phyloP scores from a whole-genome alignment of 1,140 invertebrate species.

The Capitella teleta region DNA sequence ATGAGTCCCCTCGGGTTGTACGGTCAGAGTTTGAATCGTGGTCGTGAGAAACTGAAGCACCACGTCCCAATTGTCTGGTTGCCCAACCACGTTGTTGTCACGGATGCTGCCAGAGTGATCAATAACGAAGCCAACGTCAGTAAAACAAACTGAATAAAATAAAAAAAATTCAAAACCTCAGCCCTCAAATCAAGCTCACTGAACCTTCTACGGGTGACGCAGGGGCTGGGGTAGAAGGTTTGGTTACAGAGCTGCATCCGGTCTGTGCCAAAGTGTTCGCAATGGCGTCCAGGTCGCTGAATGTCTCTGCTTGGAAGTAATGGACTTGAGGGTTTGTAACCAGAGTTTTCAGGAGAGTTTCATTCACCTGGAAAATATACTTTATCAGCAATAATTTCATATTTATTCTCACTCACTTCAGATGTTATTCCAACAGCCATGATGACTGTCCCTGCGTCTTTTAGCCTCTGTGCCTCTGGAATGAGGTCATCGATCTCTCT shows the following conservation, averaged over 20 bases:
- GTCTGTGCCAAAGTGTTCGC: background rate
- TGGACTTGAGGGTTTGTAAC: background rate
- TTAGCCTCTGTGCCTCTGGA: background rate
- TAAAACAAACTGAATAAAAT: conserved; percentile 1
- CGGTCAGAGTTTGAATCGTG: background rate
- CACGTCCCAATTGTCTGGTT: background rate
- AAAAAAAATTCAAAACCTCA: too few relatives aligned
- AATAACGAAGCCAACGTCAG: conserved; percentile 3
- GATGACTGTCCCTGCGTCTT: background rate
- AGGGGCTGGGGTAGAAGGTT: too few relatives aligned
- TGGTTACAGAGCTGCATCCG: background rate
- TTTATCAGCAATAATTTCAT: too few relatives aligned
- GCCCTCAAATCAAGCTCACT: too few relatives aligned
- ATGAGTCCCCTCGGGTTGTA: background rate
- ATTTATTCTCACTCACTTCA: background rate
- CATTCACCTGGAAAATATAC: background rate
- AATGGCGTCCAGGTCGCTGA: background rate
- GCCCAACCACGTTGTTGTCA: background rate
- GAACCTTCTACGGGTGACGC: too few relatives aligned
- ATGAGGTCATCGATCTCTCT: background rate
- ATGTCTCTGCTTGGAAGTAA: background rate
- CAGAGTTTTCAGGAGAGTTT: background rate
- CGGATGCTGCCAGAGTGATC: conserved; percentile 5
- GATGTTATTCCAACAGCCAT: background rate
- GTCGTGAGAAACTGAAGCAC: background rate